These are phyloP conservation scores for Sebastiscus albofasciatus DNA, from an alignment of 2,797 vertebrate species.

Conservation along the genomic window DNA sequence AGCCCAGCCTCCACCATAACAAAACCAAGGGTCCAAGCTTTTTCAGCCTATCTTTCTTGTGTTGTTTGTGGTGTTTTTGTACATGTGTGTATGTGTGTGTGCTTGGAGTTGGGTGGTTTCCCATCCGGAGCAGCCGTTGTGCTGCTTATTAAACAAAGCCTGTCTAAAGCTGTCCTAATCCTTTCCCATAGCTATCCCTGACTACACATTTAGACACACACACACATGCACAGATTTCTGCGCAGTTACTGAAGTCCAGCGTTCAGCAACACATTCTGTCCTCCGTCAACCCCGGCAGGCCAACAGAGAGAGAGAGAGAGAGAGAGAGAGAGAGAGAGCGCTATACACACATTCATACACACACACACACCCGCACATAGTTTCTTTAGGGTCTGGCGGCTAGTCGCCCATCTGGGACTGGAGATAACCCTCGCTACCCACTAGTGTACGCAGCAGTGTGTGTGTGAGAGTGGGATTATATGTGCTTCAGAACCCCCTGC, in stretches of 20 bases:
- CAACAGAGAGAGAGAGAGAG: too few relatives aligned
- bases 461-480: conserved; percentile 23
- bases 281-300: conserved; percentile 54
- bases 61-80: conserved; percentile 27
- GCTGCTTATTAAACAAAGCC: conserved; percentile 84
- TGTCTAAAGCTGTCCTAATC: conserved; percentile 83
- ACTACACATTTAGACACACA: conserved; percentile 58
- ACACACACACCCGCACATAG: conserved; percentile 11
- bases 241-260: conserved; percentile 75
- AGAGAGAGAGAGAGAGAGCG: background rate
- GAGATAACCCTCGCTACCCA: conserved; percentile 60
- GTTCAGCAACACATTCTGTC: conserved; percentile 71
- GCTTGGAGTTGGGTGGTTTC: conserved; percentile 70
- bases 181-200: conserved; percentile 80
- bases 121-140: conserved; percentile 77
- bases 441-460: conserved; percentile 5
- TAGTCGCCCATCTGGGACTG: conserved; percentile 63
- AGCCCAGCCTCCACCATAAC: conserved; percentile 32
- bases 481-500: conserved; percentile 10
- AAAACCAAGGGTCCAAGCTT: conserved; percentile 48
- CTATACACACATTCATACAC: conserved; percentile 16
- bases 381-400: conserved; percentile 37
- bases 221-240: conserved; percentile 50
- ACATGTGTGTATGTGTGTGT: conserved; percentile 34
- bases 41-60: conserved; percentile 44